These are phyloP conservation scores for Cyprinus carpio DNA, from an alignment of 2,113 vertebrate genomes.

Conservation along the genomic window DNA sequence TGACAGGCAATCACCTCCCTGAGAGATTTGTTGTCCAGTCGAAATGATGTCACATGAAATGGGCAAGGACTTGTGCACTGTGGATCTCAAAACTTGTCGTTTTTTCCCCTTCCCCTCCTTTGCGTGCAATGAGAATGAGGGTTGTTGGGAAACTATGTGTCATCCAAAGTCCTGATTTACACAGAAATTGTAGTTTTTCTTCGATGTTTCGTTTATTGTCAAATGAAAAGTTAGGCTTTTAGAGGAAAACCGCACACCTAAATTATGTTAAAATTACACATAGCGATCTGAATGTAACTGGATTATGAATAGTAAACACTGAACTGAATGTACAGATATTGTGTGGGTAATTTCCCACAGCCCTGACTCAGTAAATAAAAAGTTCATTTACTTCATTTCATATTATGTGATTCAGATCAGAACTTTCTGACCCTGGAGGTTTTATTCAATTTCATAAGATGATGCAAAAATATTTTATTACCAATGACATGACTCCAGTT, in stretches of 20 bases:
- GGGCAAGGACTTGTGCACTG: neutral
- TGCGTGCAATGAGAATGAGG: neutral
- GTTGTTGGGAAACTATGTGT: constrained; percentile 36
- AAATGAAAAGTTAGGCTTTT: constrained; percentile 11
- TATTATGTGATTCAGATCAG: neutral
- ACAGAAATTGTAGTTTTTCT: constrained; percentile 24
- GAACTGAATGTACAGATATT: constrained; percentile 6
- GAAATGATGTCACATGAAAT: constrained; percentile 29
- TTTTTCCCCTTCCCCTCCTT: neutral
- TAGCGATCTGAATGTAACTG: constrained; percentile 5
- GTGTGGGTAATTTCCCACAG: constrained; percentile 13
- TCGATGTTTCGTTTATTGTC: neutral
- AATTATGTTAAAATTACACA: neutral
- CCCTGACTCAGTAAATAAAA: neutral
- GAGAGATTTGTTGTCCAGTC: constrained; percentile 34
- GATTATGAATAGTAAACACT: constrained; percentile 24
- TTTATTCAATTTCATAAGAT: neutral
- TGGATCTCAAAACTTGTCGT: constrained; percentile 19
- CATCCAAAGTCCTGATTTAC: constrained; percentile 17
- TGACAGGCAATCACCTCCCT: constrained; percentile 36
- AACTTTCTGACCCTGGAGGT: constrained; percentile 16
- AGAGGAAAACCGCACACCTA: constrained; percentile 2
- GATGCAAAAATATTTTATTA: constrained; percentile 19
- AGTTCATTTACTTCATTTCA: constrained; percentile 22
- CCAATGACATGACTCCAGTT: neutral